Conservation (phyloP, 2,888 invertebrate genomes). For the Busseola fusca region DNA sequence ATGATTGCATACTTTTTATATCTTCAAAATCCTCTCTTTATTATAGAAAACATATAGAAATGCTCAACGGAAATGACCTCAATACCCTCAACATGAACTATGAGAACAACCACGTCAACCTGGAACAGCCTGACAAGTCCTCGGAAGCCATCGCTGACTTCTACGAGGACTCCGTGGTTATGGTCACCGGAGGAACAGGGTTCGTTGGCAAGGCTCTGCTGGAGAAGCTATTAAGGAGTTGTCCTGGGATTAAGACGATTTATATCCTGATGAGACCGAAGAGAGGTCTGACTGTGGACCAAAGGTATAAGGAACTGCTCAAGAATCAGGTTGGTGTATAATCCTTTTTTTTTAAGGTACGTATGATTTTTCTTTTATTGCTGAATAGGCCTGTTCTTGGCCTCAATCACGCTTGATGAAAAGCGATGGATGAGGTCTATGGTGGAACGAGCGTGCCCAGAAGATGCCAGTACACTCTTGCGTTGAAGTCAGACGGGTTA, state of each 20-base stretch:
- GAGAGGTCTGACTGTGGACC: constrained; percentile 91
- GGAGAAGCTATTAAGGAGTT: constrained; percentile 96
- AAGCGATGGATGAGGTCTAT: background rate
- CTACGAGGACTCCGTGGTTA: constrained; percentile 86
- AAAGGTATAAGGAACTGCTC: constrained; percentile 92
- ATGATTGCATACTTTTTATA: constrained; percentile 18
- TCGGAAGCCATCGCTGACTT: constrained; percentile 83
- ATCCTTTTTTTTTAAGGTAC: constrained; percentile 7
- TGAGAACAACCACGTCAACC: constrained; percentile 57
- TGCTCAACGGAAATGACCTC: constrained; percentile 80
- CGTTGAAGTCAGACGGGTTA: background rate
- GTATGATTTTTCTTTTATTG: background rate
- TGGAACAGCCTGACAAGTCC: constrained; percentile 62
- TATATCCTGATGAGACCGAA: constrained; percentile 95
- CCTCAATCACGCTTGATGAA: background rate
- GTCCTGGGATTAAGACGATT: constrained; percentile 93
- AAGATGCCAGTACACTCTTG: background rate
- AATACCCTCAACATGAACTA: constrained; percentile 72
- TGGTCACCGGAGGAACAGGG: constrained; percentile 91
- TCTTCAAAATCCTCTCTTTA: background rate
- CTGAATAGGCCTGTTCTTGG: background rate
- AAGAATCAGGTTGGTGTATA: constrained; percentile 90
- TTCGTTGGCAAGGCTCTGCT: constrained; percentile 97
- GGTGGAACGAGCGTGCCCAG: background rate
- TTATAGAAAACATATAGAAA: constrained; percentile 75